A percentile compares a stretch with the other conserved stretches of the same genome.
These are phyloP conservation scores for Bombus breviceps DNA, from an alignment of 1,140 invertebrate species.

Conservation along the genomic window DNA sequence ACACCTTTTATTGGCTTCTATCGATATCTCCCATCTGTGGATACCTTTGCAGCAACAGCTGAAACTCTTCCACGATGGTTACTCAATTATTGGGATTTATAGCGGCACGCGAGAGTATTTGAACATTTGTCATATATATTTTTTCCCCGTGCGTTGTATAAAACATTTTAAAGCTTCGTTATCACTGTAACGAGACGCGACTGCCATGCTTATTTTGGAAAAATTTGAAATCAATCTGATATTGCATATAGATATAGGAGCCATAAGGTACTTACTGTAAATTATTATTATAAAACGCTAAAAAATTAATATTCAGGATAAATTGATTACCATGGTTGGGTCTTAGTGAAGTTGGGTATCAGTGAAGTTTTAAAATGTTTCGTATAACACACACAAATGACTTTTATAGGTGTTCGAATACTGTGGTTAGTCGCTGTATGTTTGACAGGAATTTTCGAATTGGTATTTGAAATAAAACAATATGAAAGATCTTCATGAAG, in stretches of 20 bases:
- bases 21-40: constrained; percentile 9
- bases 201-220: not conserved
- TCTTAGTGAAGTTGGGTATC: not conserved
- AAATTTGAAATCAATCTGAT: not conserved
- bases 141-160: not conserved
- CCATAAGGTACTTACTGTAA: not conserved
- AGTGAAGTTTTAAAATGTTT: not conserved
- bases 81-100: not conserved
- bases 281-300: no score
- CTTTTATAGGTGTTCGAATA: not conserved
- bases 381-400: not conserved
- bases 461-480: no score
- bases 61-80: not conserved
- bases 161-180: not conserved
- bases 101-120: not conserved
- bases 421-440: not conserved
- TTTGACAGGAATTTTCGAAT: not conserved
- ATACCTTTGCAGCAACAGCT: not conserved
- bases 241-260: not conserved
- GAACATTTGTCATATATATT: not conserved
- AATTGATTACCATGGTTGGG: not conserved
- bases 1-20: constrained; percentile 11
- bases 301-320: no score
- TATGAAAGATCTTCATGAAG: not conserved
- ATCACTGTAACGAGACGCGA: not conserved